Percentiles rank a stretch among this genome's conserved stretches.
These are phyloP conservation scores for Amaurobius ferox DNA, from an alignment of 2,888 invertebrate species.

Conservation along the genomic window DNA sequence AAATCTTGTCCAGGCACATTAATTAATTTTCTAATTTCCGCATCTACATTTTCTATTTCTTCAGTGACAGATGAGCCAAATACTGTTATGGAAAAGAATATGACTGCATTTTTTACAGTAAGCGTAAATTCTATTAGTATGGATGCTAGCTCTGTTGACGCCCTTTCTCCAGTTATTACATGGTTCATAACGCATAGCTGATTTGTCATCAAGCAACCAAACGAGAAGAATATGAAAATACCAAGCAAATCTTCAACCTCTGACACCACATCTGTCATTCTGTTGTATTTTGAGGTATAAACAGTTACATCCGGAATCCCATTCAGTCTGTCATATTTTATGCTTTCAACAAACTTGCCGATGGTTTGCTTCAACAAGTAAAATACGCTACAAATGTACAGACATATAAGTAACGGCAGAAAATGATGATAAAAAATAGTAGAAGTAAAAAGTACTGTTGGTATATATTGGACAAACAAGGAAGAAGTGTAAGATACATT, in stretches of 20 bases:
- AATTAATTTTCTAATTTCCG: conserved; percentile 16
- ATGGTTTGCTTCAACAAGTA: conserved; percentile 37
- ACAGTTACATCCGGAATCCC: neutral
- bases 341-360: conserved; percentile 9
- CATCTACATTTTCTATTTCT: conserved; percentile 18
- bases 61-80: conserved; percentile 36
- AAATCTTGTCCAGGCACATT: conserved; percentile 18
- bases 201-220: conserved; percentile 46
- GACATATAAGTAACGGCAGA: neutral
- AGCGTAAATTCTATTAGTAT: conserved; percentile 34
- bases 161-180: conserved; percentile 27
- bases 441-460: neutral
- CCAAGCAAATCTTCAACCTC: conserved; percentile 48
- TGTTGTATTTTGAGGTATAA: conserved; percentile 26
- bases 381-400: conserved; percentile 36
- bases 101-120: conserved; percentile 31
- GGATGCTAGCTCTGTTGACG: conserved; percentile 21
- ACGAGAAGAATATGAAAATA: conserved; percentile 33
- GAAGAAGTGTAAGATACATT: conserved; percentile 8
- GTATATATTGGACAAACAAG: conserved; percentile 15
- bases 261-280: conserved; percentile 24
- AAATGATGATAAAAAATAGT: conserved; percentile 53
- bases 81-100: conserved; percentile 37
- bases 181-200: conserved; percentile 60
- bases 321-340: neutral